Evolutionary conservation across 2,797 vertebrate genomes (phyloP), one percentile per base, ranked within the genome.

Genomic region (Hirundo rustica): DNA sequence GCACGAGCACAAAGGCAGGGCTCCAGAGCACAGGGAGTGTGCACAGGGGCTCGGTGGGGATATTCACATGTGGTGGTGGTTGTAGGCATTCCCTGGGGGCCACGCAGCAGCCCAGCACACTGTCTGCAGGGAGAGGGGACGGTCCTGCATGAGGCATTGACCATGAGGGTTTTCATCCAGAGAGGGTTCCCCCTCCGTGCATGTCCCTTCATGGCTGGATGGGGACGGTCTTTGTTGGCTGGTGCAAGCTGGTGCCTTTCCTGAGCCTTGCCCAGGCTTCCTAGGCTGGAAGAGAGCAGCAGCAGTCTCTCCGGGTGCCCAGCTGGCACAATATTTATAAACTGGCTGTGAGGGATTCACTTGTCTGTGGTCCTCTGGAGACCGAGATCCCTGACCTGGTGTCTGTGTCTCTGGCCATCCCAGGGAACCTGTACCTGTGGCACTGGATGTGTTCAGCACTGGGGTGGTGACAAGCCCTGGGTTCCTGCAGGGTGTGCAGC

Each of bases 371-470:
- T 54, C 10, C 57, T 58, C 44, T 25, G 53, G 57, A 40, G 44
- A 64, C 16, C 20, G 34, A 29, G 44, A 34, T 57, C 27, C 47
- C 42, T 81, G 79, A 13, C 45, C 30, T 34, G 55, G 26, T 50
- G 55, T 60, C 65, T 45, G 9, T 58, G 34, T 55, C 57, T 22
- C 61, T 73, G 53, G 16, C 73, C 6, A 1, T 16, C 21, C 25
- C 57, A 42, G 34, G 50, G 45, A 19, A 7, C n/a, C 22, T 1
- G 4, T 5, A 4, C n/a, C 36, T 72, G 2, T 4, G n/a, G 27
- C 0, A 0, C 5, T 2, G 3, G 51, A 5, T 18, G 10, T 27
- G 18, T 19, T 54, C 47, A 55, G 70, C 26, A 7, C 26, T 13
- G 18, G 36, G 53, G 19, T 13, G 29, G 32, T 5, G 10, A 62